A percentile compares a stretch with the other conserved stretches of the same genome.
Evolutionary conservation across 2,113 vertebrate species (phyloP).

Genomic region (Chlamydotis undulata): DNA sequence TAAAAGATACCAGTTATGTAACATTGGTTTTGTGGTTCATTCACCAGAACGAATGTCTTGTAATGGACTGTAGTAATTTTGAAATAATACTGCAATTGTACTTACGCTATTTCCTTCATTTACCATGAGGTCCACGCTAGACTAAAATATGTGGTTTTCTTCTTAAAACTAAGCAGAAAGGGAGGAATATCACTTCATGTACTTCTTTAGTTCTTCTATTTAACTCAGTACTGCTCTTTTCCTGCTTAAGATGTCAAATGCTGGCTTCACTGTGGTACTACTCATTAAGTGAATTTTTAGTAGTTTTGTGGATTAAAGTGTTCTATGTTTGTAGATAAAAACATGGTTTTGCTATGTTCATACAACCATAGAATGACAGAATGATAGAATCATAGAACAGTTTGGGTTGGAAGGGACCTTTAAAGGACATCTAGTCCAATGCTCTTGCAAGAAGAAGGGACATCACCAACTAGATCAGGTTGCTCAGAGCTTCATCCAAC

Average conservation of each 20-base stretch:
- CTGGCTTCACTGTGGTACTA: background rate
- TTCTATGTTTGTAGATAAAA: background rate
- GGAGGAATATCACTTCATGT: background rate
- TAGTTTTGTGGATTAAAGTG: background rate
- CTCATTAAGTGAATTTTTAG: background rate
- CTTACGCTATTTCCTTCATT: fast-evolving
- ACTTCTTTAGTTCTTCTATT: background rate
- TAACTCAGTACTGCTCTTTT: background rate
- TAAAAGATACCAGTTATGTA: background rate
- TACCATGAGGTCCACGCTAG: background rate
- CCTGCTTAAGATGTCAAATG: background rate
- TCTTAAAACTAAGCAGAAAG: background rate
- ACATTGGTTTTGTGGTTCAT: background rate
- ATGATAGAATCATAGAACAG: too few species aligned
- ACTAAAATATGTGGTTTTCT: fast-evolving
- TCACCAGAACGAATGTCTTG: background rate
- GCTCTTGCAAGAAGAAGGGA: too few species aligned
- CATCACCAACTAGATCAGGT: too few species aligned
- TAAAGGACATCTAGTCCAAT: too few species aligned
- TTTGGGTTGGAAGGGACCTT: too few species aligned
- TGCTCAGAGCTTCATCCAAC: too few species aligned
- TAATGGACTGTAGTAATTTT: background rate
- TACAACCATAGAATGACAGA: too few species aligned
- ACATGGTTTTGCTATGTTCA: background rate
- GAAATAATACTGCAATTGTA: background rate